Evolutionary conservation across 2,113 vertebrate species (phyloP).

Genomic region (Trichechus manatus): DNA sequence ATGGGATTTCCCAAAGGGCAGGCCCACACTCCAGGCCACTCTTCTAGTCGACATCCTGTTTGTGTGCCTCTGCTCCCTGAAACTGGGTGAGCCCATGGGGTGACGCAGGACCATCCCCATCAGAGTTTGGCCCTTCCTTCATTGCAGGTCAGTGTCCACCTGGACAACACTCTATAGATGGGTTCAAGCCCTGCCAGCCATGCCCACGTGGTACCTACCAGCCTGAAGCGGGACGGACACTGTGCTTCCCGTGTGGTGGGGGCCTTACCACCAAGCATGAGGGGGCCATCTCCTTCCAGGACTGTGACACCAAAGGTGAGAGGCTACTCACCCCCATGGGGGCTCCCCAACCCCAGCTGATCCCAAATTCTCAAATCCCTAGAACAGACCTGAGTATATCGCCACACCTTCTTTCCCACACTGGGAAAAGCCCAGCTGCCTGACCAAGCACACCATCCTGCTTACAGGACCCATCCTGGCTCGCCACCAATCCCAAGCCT

Average conservation of each 20-base stretch:
- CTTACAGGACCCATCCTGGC: neutral
- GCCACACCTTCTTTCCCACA: neutral
- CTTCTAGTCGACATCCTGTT: conserved; percentile 2
- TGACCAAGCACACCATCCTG: neutral
- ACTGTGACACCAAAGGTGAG: conserved; percentile 98
- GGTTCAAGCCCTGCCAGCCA: conserved; percentile 95
- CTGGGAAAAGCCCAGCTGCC: neutral
- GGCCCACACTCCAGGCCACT: conserved; percentile 73
- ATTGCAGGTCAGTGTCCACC: conserved; percentile 94
- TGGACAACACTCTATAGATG: conserved; percentile 94
- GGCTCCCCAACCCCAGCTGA: neutral
- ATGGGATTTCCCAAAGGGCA: conserved; percentile 70
- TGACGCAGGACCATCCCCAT: conserved; percentile 15
- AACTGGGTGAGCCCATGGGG: conserved; percentile 57
- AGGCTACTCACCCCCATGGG: neutral
- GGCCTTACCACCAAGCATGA: conserved; percentile 95
- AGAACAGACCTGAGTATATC: neutral
- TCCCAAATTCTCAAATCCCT: neutral
- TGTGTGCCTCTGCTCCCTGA: conserved; percentile 53
- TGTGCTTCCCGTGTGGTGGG: conserved; percentile 97
- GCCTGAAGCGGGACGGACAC: conserved; percentile 93
- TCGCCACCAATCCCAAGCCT: neutral
- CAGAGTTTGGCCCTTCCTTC: conserved; percentile 74
- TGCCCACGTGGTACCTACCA: conserved; percentile 96
- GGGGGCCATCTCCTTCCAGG: conserved; percentile 95